phyloP scores from a whole-genome alignment of 2,797 vertebrate species.

The Passerculus sandwichensis region DNA sequence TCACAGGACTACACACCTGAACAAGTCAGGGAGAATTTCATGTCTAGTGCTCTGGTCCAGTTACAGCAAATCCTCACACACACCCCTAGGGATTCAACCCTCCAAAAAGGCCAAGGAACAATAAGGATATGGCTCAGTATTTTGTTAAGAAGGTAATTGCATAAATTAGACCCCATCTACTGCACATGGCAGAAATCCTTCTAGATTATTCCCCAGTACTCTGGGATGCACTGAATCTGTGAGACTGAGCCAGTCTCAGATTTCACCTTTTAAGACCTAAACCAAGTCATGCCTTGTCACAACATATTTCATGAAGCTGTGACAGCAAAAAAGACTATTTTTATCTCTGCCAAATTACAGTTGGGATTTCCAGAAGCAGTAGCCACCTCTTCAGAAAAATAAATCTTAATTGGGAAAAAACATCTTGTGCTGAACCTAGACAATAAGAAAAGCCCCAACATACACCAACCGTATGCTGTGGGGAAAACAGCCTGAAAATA shows the following conservation, averaged over 20 bases:
- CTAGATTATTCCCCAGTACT: not conserved
- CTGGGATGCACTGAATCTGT: not conserved
- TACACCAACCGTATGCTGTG: not conserved
- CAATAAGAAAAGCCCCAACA: not conserved
- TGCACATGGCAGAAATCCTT: not conserved
- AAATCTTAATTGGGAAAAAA: conserved; percentile 18
- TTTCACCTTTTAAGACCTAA: not conserved
- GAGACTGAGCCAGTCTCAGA: not conserved
- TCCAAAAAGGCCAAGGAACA: not conserved
- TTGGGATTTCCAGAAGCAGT: not conserved
- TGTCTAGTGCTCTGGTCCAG: not conserved
- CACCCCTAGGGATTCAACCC: not conserved
- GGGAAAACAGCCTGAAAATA: conserved; percentile 23
- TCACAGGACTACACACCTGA: not conserved
- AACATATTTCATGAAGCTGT: not conserved
- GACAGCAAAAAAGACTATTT: conserved; percentile 11
- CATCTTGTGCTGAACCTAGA: not conserved
- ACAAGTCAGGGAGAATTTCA: not conserved
- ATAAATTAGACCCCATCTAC: not conserved
- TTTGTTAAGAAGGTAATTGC: not conserved
- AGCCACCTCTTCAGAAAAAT: conserved; percentile 14
- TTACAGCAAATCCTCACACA: not conserved
- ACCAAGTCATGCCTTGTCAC: not conserved
- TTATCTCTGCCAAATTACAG: not conserved
- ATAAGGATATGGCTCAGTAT: not conserved